Evolutionary conservation across 2,113 vertebrate genomes (phyloP).

Genomic region (Aplodontia rufa): DNA sequence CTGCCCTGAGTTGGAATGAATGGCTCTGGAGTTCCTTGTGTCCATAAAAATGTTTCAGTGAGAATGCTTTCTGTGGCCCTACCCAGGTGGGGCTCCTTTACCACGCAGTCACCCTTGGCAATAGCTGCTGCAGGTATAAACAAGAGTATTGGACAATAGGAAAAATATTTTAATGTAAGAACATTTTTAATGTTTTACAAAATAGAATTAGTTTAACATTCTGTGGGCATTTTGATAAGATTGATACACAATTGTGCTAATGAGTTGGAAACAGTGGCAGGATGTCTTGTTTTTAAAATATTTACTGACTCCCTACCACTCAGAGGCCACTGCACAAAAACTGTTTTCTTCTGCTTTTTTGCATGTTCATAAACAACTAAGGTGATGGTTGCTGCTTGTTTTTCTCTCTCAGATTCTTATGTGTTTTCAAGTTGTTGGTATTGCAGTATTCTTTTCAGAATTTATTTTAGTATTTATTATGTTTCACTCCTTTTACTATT

Average conservation of each 20-base stretch:
- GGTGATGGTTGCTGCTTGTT: not conserved
- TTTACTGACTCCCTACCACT: not conserved
- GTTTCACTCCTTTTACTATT: slow-evolving; percentile 2
- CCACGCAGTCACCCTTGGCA: not conserved
- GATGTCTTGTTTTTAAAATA: not conserved
- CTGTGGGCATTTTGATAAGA: not conserved
- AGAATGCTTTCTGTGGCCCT: not conserved
- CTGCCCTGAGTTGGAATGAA: not conserved
- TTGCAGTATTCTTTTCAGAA: not conserved
- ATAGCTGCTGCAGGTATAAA: not conserved
- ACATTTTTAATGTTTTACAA: not conserved
- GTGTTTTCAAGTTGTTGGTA: slow-evolving; percentile 6
- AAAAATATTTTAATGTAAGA: slow-evolving; percentile 11
- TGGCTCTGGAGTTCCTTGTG: not conserved
- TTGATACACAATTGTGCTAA: not conserved
- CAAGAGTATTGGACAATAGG: not conserved
- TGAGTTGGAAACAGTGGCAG: not conserved
- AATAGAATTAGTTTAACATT: slow-evolving; percentile 19
- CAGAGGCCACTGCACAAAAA: not conserved
- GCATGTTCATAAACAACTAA: not conserved
- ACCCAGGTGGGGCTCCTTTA: not conserved
- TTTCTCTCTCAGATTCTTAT: slow-evolving; percentile 11
- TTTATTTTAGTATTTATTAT: slow-evolving; percentile 40
- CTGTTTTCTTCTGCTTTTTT: not conserved
- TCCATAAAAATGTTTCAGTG: not conserved